phyloP scores from a whole-genome alignment of 2,113 vertebrate species.

The Nicator chloris region DNA sequence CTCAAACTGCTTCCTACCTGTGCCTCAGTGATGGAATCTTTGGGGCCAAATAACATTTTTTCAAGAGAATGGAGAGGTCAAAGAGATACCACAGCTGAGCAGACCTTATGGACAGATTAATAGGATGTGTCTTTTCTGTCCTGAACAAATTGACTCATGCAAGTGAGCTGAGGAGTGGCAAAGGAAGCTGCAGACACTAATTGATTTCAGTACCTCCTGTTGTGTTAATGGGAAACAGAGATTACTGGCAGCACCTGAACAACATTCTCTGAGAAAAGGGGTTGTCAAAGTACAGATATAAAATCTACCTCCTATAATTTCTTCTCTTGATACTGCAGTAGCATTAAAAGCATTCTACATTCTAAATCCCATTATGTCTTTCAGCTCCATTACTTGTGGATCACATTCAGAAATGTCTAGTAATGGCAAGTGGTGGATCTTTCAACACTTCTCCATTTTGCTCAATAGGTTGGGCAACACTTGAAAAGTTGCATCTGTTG shows the following conservation, averaged over 20 bases:
- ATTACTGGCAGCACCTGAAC: not conserved
- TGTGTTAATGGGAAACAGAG: not conserved
- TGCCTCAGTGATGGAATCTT: not conserved
- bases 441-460: not conserved
- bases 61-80: not conserved
- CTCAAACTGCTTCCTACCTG: not conserved
- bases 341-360: not conserved
- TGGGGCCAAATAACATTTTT: not conserved
- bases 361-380: not conserved
- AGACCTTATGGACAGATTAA: not conserved
- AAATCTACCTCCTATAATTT: not conserved
- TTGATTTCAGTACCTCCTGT: not conserved
- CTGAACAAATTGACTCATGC: fast-evolving
- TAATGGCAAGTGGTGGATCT: not conserved
- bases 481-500: not conserved
- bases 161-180: not conserved
- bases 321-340: not conserved
- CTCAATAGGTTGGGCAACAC: not conserved
- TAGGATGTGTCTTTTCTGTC: not conserved
- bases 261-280: not conserved
- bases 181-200: not conserved
- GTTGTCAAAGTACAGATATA: not conserved
- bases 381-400: not conserved
- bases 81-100: not conserved
- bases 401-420: not conserved